Percentiles rank a stretch among this genome's conserved stretches.
These are phyloP conservation scores for Crossaster papposus DNA, from an alignment of 53 echinoderm and acorn worm genomes.

Conservation along the genomic window DNA sequence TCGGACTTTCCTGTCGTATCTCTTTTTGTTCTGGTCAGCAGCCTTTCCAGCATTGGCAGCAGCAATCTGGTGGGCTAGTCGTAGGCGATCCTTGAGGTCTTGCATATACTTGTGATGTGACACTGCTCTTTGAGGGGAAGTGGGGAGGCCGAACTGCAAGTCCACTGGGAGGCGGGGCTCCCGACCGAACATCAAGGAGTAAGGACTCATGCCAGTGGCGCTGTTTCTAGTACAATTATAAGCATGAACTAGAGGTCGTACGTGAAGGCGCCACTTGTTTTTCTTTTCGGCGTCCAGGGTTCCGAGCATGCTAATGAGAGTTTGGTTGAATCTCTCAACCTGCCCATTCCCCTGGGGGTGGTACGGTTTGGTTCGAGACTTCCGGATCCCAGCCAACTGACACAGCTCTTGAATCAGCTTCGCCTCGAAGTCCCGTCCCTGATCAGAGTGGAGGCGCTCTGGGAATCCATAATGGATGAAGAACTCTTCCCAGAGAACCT, in stretches of 20 bases:
- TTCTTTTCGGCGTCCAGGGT: constrained; percentile 75
- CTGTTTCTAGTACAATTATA: constrained; percentile 72
- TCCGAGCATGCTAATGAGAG: constrained; percentile 68
- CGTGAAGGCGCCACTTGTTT: constrained; percentile 59
- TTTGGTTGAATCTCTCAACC: constrained; percentile 74
- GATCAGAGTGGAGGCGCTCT: constrained; percentile 55
- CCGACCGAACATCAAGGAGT: constrained; percentile 72
- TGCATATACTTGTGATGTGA: constrained; percentile 56
- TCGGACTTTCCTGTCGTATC: constrained; percentile 60
- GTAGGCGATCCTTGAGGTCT: constrained; percentile 31
- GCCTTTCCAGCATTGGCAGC: constrained; percentile 24
- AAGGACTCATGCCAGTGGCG: constrained; percentile 70
- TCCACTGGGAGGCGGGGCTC: constrained; percentile 70
- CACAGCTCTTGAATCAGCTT: constrained; percentile 64
- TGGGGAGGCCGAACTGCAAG: constrained; percentile 59
- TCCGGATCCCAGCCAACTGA: constrained; percentile 45
- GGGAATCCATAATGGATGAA: constrained; percentile 71
- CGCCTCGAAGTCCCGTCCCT: constrained; percentile 71
- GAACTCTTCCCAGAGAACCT: constrained; percentile 64
- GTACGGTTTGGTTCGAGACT: constrained; percentile 68
- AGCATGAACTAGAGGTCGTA: constrained; percentile 64
- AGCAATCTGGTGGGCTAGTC: constrained; percentile 57
- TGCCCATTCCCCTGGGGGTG: constrained; percentile 75
- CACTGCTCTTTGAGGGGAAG: background rate
- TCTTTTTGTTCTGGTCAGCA: too few species aligned